Evolutionary conservation across 1,140 invertebrate genomes (phyloP).

Genomic region (Dreissena rostriformis): DNA sequence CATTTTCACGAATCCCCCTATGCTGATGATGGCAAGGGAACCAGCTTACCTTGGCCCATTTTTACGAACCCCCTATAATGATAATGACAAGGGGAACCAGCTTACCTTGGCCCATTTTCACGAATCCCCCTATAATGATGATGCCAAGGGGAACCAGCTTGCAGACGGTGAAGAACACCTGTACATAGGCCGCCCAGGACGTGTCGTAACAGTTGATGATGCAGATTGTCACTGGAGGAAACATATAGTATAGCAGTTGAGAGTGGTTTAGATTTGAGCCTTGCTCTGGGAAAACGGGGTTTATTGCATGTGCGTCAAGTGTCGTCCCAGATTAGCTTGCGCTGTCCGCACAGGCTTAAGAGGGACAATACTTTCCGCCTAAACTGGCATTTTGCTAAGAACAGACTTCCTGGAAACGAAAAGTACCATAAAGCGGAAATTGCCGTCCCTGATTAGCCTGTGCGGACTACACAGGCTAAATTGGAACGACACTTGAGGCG

Average conservation of each 20-base stretch:
- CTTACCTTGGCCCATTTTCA: slow-evolving; percentile 87
- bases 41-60: slow-evolving; percentile 86
- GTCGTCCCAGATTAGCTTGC: too few species aligned
- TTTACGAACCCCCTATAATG: slow-evolving; percentile 90
- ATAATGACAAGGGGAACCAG: slow-evolving; percentile 91
- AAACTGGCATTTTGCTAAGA: too few species aligned
- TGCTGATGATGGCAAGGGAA: too few species aligned
- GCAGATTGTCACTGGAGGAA: slow-evolving; percentile 87
- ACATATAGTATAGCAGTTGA: slow-evolving; percentile 90
- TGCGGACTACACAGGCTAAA: too few species aligned
- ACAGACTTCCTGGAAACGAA: too few species aligned
- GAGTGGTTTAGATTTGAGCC: slow-evolving; percentile 93
- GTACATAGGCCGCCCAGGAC: slow-evolving; percentile 89
- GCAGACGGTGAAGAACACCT: slow-evolving; percentile 95
- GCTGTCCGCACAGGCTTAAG: too few species aligned
- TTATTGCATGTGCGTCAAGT: slow-evolving; percentile 86
- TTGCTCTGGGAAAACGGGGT: slow-evolving; percentile 86
- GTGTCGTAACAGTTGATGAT: slow-evolving; percentile 90
- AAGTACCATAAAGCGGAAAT: too few species aligned
- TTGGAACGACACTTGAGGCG: too few species aligned
- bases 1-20: too few species aligned
- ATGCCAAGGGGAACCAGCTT: slow-evolving; percentile 92
- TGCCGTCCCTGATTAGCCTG: too few species aligned
- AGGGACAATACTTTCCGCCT: too few species aligned
- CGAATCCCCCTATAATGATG: slow-evolving; percentile 90